Evolutionary conservation across 2,113 vertebrate species (phyloP).

Genomic region (Peromyscus polionotus): DNA sequence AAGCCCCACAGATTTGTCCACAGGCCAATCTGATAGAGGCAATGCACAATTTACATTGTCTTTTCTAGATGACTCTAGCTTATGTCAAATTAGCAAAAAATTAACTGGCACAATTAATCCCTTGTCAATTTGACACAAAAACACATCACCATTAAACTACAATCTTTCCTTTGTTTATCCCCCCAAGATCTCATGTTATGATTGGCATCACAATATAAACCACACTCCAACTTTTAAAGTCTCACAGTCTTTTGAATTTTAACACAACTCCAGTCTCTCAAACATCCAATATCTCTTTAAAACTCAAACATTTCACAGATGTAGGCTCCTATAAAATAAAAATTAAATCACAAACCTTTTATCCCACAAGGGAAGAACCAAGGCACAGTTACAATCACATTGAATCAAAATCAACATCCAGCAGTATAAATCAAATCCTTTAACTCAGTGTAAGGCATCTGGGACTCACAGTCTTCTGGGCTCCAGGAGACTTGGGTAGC

Average conservation of each 20-base stretch:
- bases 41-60: not conserved
- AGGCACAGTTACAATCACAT: not conserved
- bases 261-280: not conserved
- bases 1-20: not conserved
- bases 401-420: not conserved
- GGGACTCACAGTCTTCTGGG: not conserved
- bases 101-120: not conserved
- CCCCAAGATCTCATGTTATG: not conserved
- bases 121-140: not conserved
- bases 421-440: not conserved
- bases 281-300: not conserved
- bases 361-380: not conserved
- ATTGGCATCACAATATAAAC: not conserved
- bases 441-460: not conserved
- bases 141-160: not conserved
- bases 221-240: not conserved
- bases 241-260: not conserved
- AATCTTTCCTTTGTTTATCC: not conserved
- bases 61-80: not conserved
- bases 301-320: not conserved
- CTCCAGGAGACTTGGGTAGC: too few species aligned
- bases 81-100: not conserved
- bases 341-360: not conserved
- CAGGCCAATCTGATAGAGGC: not conserved
- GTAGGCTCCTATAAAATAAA: not conserved